Base-by-base conservation (phyloP, 1,140 invertebrate species). In the Episyrphus balteatus region DNA sequence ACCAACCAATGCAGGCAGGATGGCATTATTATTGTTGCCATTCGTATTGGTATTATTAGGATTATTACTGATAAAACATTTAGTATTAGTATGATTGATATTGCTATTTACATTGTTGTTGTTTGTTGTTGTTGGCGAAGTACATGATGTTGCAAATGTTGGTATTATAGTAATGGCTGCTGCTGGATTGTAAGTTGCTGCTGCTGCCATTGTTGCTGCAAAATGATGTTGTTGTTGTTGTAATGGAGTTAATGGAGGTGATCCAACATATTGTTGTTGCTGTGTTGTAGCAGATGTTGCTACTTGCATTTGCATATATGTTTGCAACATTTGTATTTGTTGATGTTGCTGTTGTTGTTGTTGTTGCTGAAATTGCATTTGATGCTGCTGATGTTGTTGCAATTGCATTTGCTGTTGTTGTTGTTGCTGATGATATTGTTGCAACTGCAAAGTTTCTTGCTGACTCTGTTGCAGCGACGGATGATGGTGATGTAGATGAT, bases 261-360 rank as follows among this genome's bases (percentile, higher is more conserved):
- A 26, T 26, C 21, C 21, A 26, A 3, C 21, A 26, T 8, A 26
- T 3, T 5, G 8, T 26, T 26, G 21, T 26, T 26, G 21, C 8
- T 26, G 21, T 26, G 3, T 3, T 45, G 59, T 55, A 15, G 36
- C 34, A 21, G 49, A 49, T 31, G 51, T 47, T 36, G 48, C 46
- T 26, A 61, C 58, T 50, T 66, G 62, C 50, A 66, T 41, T 12
- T 66, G 62, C 62, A 66, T 65, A 37, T 66, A 65, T 3, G 62
- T 61, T 41, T 66, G 62, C 50, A 66, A 47, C 62, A 66, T 66
- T 36, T 26, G 21, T 36, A 15, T 15, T 36, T n/a, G 14, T 12
- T 36, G 59, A 59, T 50, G 61, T 59, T 0, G 58, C 58, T 26
- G 61, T 59, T 19, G 55, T 51, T 39, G 52, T 52, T 5, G 61